A percentile compares a stretch with the other conserved stretches of the same genome.
phyloP scores from a whole-genome alignment of 2,888 invertebrate genomes.

The Crioceris asparagi region DNA sequence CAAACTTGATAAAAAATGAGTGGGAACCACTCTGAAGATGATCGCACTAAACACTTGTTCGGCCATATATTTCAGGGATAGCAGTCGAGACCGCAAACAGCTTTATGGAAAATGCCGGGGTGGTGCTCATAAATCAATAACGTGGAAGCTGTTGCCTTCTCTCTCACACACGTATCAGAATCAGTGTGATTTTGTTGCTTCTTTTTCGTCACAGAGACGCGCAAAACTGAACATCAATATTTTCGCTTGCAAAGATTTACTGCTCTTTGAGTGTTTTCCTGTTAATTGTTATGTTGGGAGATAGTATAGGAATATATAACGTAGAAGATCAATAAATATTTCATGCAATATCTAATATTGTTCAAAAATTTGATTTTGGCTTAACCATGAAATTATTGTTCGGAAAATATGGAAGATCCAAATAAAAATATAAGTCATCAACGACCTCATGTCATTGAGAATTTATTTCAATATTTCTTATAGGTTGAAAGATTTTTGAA shows the following conservation, averaged over 20 bases:
- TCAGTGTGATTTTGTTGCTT: conserved; percentile 23
- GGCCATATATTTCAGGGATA: conserved; percentile 38
- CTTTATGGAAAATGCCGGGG: conserved; percentile 41
- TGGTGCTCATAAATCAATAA: conserved; percentile 52
- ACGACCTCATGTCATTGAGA: too few relatives aligned
- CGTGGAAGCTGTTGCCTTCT: conserved; percentile 31
- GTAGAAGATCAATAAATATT: too few relatives aligned
- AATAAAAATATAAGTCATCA: too few relatives aligned
- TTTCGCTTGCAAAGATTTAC: conserved; percentile 23
- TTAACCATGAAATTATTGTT: too few relatives aligned
- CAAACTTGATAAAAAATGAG: conserved; percentile 11
- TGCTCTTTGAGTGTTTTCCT: conserved; percentile 18
- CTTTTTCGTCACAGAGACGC: conserved; percentile 25
- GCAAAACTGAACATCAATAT: conserved; percentile 25
- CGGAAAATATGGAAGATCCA: too few relatives aligned
- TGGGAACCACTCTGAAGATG: conserved; percentile 35
- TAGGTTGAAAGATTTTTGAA: too few relatives aligned
- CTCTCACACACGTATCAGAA: conserved; percentile 25
- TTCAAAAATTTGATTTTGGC: too few relatives aligned
- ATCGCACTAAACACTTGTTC: conserved; percentile 41
- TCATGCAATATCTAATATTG: too few relatives aligned
- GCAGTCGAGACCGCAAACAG: conserved; percentile 40
- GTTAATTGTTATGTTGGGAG: too few relatives aligned
- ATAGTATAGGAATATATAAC: too few relatives aligned
- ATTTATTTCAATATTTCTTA: too few relatives aligned